Evolutionary conservation across 2,113 vertebrate genomes (phyloP).

Genomic region (Butorides virescens): DNA sequence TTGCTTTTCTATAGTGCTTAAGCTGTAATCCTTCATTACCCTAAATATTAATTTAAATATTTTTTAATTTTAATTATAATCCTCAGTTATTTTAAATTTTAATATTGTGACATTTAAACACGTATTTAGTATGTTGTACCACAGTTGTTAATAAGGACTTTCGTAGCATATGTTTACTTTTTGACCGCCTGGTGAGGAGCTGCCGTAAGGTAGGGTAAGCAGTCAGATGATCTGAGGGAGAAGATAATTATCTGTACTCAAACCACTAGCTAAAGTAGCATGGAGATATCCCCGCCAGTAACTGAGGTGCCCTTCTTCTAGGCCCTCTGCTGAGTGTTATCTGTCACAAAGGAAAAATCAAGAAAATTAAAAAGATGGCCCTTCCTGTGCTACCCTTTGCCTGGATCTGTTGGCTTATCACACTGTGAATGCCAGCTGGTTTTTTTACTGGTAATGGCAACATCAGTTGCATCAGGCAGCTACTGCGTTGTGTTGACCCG

Average conservation of each 20-base stretch:
- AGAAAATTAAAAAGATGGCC: neutral
- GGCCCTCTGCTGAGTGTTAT: neutral
- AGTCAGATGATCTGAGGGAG: neutral
- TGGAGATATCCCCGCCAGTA: neutral
- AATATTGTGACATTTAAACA: neutral
- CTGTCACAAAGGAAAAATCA: neutral
- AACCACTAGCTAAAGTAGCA: neutral
- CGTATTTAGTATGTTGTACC: neutral
- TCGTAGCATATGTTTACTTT: neutral
- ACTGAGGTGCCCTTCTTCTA: neutral
- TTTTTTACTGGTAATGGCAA: neutral
- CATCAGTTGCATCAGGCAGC: neutral
- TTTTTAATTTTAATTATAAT: neutral
- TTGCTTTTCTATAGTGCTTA: neutral
- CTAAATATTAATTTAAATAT: neutral
- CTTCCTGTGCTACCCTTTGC: neutral
- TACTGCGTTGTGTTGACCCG: neutral
- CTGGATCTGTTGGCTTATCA: neutral
- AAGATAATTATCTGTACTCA: neutral
- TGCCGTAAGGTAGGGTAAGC: neutral
- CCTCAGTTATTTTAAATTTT: neutral
- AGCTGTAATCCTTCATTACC: neutral
- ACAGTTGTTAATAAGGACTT: neutral
- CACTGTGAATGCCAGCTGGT: accelerated
- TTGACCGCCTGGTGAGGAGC: neutral